phyloP scores from a whole-genome alignment of 2,888 invertebrate genomes.

The Mantis religiosa region DNA sequence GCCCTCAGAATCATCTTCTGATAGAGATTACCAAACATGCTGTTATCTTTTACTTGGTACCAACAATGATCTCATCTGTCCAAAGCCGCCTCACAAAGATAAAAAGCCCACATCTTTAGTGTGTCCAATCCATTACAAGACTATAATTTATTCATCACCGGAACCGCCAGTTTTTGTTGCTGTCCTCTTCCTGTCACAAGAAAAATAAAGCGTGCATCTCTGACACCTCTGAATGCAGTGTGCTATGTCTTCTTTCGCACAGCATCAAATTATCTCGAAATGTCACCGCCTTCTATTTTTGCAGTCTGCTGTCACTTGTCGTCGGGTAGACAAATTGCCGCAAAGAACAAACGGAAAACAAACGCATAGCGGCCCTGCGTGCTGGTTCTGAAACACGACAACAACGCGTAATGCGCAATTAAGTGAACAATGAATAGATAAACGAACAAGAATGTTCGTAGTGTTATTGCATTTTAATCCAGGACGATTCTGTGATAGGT shows the following conservation, averaged over 20 bases:
- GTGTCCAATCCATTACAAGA: not conserved
- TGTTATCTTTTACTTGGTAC: too few species aligned
- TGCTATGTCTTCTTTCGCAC: not conserved
- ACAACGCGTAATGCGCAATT: not conserved
- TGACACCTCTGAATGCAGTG: not conserved
- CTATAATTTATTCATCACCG: not conserved
- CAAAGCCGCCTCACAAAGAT: not conserved
- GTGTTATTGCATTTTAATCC: not conserved
- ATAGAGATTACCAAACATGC: too few species aligned
- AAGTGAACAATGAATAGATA: not conserved
- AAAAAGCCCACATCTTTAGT: not conserved
- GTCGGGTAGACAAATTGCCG: not conserved
- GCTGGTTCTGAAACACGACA: not conserved
- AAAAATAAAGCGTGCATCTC: not conserved
- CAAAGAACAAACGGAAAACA: not conserved
- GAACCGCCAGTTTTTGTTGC: not conserved
- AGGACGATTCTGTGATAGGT: not conserved
- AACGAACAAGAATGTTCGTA: not conserved
- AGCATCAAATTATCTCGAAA: not conserved
- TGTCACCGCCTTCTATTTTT: not conserved
- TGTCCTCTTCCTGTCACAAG: not conserved
- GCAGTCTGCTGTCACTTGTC: not conserved
- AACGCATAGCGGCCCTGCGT: not conserved
- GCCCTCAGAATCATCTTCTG: too few species aligned
- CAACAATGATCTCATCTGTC: too few species aligned